A percentile compares a stretch with the other conserved stretches of the same genome.
Conservation (phyloP, 2,888 invertebrate species). For the Watsonalla cultraria region DNA sequence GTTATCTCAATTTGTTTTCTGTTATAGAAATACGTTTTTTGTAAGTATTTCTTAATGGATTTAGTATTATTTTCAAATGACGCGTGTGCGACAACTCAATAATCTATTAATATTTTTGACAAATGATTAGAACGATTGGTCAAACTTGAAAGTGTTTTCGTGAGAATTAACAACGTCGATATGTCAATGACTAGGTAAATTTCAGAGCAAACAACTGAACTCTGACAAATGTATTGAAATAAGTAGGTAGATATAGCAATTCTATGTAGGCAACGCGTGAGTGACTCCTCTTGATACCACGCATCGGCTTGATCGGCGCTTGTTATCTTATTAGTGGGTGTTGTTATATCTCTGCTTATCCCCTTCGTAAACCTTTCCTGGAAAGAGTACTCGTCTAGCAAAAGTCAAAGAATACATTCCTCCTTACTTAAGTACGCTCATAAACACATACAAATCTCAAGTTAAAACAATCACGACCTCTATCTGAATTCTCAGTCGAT, state of each 20-base stretch:
- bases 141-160: background rate
- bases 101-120: constrained; percentile 10
- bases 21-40: constrained; percentile 43
- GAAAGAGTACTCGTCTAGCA: background rate
- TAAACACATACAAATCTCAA: constrained; percentile 1
- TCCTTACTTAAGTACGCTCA: background rate
- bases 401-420: constrained; percentile 18
- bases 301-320: no score
- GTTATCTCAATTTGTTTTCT: constrained; percentile 73
- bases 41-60: constrained; percentile 36
- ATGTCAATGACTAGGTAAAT: background rate
- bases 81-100: constrained; percentile 29
- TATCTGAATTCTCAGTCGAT: constrained; percentile 2
- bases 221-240: no score
- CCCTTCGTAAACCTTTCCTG: no score
- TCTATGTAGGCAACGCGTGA: no score
- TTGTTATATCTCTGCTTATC: no score
- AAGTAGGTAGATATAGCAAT: no score
- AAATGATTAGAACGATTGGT: constrained; percentile 6
- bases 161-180: background rate
- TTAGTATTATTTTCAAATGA: constrained; percentile 49
- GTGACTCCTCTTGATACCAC: no score
- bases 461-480: constrained; percentile 8
- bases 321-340: no score
- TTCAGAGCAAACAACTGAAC: no score